Percentiles rank a stretch among this genome's conserved stretches.
Evolutionary conservation across 2,113 vertebrate species (phyloP).

Genomic region (Cephalophus harveyi): DNA sequence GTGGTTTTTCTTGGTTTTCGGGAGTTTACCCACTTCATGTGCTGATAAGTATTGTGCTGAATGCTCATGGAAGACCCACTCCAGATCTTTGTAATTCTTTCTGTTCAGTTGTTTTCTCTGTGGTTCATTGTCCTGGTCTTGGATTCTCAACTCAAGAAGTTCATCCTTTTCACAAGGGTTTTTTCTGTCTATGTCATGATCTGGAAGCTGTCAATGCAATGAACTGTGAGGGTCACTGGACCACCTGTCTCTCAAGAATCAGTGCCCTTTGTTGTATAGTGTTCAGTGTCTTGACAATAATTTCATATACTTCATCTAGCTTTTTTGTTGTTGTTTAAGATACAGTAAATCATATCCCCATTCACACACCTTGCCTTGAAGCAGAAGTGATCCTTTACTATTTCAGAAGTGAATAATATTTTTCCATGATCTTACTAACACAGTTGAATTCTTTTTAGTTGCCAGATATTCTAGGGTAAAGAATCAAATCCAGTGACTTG

Average conservation of each 20-base stretch:
- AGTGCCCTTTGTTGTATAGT: background rate
- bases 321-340: background rate
- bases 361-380: background rate
- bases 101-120: background rate
- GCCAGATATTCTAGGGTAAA: background rate
- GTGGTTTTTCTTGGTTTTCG: background rate
- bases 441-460: background rate
- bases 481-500: background rate
- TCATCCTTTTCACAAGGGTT: background rate
- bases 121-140: background rate
- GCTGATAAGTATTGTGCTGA: background rate
- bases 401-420: background rate
- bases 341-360: background rate
- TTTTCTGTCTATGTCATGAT: background rate
- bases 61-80: background rate
- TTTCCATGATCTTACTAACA: background rate
- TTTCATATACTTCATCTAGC: background rate
- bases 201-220: background rate
- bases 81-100: background rate
- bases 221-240: background rate
- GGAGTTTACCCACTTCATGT: background rate
- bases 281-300: background rate
- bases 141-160: background rate
- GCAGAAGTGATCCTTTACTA: background rate
- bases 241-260: background rate